Evolutionary conservation across 2,888 invertebrate genomes (phyloP).

Genomic region (Leptinotarsa peninsularis): DNA sequence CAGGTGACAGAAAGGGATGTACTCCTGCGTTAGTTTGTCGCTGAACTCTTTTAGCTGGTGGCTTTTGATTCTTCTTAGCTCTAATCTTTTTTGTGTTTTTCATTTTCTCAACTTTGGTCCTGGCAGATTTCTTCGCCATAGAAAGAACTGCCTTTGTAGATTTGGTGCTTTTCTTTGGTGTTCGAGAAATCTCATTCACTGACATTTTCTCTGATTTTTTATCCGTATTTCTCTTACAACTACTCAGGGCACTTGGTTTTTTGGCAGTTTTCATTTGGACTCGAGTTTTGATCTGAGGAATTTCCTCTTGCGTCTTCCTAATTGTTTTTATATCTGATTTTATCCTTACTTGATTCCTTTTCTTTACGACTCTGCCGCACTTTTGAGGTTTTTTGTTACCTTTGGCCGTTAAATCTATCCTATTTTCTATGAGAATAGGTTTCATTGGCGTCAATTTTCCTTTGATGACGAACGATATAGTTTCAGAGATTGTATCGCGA

Average conservation of each 20-base stretch:
- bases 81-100: constrained; percentile 32
- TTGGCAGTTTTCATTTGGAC: constrained; percentile 55
- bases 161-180: constrained; percentile 29
- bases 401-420: constrained; percentile 48
- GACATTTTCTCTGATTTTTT: constrained; percentile 37
- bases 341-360: constrained; percentile 27
- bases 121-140: constrained; percentile 21
- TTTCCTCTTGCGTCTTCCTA: constrained; percentile 47
- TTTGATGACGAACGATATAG: constrained; percentile 64
- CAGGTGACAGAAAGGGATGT: constrained; percentile 48
- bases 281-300: constrained; percentile 45
- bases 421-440: constrained; percentile 49
- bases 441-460: constrained; percentile 62
- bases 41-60: constrained; percentile 46
- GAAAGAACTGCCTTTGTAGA: constrained; percentile 27
- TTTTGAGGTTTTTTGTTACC: constrained; percentile 33
- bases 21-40: constrained; percentile 56
- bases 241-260: constrained; percentile 49
- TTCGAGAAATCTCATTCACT: constrained; percentile 29
- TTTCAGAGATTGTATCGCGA: constrained; percentile 62
- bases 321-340: constrained; percentile 41
- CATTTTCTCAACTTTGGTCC: constrained; percentile 41
- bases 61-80: constrained; percentile 16
- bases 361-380: constrained; percentile 32
- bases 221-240: constrained; percentile 39